A percentile compares a stretch with the other conserved stretches of the same genome.
phyloP scores from a whole-genome alignment of 2,888 invertebrate species.

The Xestia ashworthii region DNA sequence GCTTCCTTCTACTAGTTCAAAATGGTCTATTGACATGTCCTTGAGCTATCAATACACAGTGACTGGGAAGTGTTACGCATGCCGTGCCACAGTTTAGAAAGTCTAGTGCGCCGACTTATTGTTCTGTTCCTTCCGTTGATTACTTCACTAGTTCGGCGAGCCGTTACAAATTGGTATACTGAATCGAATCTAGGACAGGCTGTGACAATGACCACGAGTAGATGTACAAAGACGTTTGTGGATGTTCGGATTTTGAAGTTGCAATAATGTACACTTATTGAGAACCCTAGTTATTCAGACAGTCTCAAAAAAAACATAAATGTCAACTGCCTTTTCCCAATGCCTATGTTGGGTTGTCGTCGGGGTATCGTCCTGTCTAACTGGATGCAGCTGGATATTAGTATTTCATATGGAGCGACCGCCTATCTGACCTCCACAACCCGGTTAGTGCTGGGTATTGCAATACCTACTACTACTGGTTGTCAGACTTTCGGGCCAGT shows the following conservation, averaged over 20 bases:
- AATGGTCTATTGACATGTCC: slow-evolving; percentile 16
- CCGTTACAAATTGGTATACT: slow-evolving; percentile 35
- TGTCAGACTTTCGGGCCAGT: too few species aligned
- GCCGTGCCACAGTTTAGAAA: slow-evolving; percentile 52
- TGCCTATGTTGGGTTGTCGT: too few species aligned
- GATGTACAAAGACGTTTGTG: not conserved
- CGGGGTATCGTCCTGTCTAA: too few species aligned
- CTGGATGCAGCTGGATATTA: too few species aligned
- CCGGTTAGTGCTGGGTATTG: too few species aligned
- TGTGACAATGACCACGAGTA: not conserved
- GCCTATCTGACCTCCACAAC: too few species aligned
- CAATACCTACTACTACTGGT: too few species aligned
- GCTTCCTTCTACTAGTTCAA: not conserved
- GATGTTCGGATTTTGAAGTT: not conserved
- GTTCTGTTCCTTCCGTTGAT: slow-evolving; percentile 57
- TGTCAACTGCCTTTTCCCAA: too few species aligned
- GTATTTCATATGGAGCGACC: too few species aligned
- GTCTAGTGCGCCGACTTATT: slow-evolving; percentile 51
- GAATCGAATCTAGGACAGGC: slow-evolving; percentile 32
- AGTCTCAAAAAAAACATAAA: too few species aligned
- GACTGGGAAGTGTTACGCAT: slow-evolving; percentile 54
- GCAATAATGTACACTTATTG: too few species aligned
- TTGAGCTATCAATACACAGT: slow-evolving; percentile 38
- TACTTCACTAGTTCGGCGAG: slow-evolving; percentile 40
- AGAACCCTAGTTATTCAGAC: too few species aligned